These are phyloP conservation scores for Caenorhabditis elegans DNA, from an alignment of 1,140 invertebrate genomes.

Conservation along the genomic window DNA sequence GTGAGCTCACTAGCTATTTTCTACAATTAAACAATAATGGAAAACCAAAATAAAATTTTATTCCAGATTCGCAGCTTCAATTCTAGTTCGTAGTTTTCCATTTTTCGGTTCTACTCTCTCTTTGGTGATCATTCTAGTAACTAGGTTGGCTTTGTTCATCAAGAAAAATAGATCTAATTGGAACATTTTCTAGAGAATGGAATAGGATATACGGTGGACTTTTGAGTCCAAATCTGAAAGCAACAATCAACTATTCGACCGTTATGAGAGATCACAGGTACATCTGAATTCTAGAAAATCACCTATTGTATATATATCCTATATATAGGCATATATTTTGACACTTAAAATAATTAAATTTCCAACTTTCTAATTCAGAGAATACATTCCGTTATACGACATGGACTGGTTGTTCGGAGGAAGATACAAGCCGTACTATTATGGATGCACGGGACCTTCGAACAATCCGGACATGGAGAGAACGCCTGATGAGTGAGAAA, in stretches of 20 bases:
- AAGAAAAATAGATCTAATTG: background rate
- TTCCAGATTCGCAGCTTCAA: background rate
- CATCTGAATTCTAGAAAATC: too few species aligned
- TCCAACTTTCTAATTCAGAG: too few species aligned
- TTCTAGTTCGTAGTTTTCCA: background rate
- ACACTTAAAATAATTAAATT: too few species aligned
- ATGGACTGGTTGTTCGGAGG: constrained; percentile 12
- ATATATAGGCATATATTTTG: too few species aligned
- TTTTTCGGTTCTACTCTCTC: background rate
- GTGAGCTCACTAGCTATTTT: background rate
- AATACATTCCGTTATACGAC: background rate
- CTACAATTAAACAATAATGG: too few species aligned
- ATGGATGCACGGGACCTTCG: background rate
- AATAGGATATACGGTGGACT: constrained; percentile 4
- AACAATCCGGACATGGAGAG: background rate
- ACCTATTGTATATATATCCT: too few species aligned
- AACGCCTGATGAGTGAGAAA: background rate
- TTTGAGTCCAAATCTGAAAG: background rate
- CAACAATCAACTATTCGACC: background rate
- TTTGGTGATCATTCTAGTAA: background rate
- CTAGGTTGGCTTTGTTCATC: background rate
- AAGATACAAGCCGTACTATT: background rate
- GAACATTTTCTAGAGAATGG: background rate
- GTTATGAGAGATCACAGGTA: background rate
- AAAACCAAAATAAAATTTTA: too few species aligned